Conservation (phyloP, 2,888 invertebrate genomes). For the Laothoe populi region DNA sequence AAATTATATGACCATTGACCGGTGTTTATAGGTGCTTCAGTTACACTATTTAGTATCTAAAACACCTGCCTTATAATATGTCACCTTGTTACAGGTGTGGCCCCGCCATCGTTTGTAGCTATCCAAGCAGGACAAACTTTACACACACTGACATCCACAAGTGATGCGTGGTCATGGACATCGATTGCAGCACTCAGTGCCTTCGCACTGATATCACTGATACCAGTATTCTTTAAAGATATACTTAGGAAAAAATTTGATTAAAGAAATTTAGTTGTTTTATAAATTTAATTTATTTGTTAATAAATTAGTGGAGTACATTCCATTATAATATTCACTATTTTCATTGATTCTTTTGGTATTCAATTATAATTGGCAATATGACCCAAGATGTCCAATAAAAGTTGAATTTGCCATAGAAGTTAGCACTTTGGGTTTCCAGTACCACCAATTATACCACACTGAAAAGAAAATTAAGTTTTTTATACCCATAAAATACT, state of each 20-base stretch:
- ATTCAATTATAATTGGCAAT: constrained; percentile 79
- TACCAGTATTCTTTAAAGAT: constrained; percentile 95
- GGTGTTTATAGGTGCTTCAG: too few species aligned
- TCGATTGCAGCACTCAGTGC: constrained; percentile 91
- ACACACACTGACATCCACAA: constrained; percentile 94
- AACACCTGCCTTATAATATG: neutral
- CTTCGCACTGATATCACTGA: constrained; percentile 92
- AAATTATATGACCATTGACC: too few species aligned
- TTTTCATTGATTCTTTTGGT: constrained; percentile 35
- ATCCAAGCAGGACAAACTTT: constrained; percentile 99
- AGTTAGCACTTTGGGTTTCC: constrained; percentile 88
- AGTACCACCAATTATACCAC: constrained; percentile 94
- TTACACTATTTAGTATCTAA: neutral
- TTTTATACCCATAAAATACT: neutral
- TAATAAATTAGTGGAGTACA: constrained; percentile 68
- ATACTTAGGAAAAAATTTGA: constrained; percentile 91
- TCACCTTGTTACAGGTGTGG: constrained; percentile 89
- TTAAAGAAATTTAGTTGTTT: constrained; percentile 70
- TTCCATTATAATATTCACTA: constrained; percentile 51
- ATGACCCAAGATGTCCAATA: constrained; percentile 89
- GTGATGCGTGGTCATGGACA: constrained; percentile 94
- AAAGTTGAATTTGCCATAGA: constrained; percentile 85
- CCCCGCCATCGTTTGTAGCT: constrained; percentile 98
- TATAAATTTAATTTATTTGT: constrained; percentile 58
- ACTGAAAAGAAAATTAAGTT: constrained; percentile 82